Conservation (phyloP, 2,888 invertebrate species). For the Nemurella pictetii region DNA sequence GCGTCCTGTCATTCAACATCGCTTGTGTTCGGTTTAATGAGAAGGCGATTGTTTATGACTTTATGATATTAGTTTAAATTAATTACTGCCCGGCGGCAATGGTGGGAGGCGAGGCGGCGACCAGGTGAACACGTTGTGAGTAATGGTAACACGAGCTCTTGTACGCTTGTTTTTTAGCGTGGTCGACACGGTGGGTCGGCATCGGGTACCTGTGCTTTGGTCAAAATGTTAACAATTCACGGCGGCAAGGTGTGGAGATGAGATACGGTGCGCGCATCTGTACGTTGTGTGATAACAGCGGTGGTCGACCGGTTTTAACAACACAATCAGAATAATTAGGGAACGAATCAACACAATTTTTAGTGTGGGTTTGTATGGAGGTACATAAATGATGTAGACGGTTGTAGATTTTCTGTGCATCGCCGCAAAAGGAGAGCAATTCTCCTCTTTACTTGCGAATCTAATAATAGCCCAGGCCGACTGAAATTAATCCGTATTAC, state of each 20-base stretch:
- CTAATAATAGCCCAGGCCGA: no score
- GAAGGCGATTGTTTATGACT: background rate
- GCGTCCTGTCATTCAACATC: background rate
- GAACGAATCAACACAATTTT: no score
- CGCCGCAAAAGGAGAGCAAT: no score
- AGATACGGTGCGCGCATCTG: background rate
- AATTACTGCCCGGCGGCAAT: background rate
- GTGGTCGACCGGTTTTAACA: background rate
- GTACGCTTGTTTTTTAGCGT: background rate
- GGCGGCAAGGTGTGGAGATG: background rate
- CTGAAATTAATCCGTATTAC: no score
- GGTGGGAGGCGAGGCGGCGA: no score
- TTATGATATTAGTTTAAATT: background rate
- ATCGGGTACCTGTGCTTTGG: background rate
- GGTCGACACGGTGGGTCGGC: background rate
- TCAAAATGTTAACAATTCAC: background rate
- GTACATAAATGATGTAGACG: no score
- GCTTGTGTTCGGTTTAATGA: background rate
- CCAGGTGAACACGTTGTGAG: background rate
- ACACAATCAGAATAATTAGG: background rate
- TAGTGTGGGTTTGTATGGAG: no score
- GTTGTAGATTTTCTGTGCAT: no score
- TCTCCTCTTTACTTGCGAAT: no score
- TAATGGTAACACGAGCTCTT: background rate
- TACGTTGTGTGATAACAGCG: background rate